These are phyloP conservation scores for silkworm (Bombyx mori) DNA, from an alignment of 1,140 invertebrate genomes.

Conservation along the genomic window DNA sequence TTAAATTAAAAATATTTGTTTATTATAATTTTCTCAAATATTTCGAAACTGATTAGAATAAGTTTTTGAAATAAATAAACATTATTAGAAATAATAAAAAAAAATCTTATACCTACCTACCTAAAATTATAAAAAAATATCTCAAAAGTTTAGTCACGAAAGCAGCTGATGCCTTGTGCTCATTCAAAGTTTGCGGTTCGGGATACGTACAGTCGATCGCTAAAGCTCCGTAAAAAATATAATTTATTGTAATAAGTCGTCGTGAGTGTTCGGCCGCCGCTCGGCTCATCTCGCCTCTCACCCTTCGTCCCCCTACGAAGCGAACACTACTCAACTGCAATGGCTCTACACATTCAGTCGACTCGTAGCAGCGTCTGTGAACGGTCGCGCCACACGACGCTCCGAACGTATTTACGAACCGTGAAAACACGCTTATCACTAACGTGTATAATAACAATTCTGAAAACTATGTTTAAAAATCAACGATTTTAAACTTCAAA, in stretches of 20 bases:
- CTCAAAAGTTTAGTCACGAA: conserved; percentile 7
- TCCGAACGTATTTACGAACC: conserved; percentile 40
- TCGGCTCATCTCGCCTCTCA: conserved; percentile 49
- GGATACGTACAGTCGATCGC: conserved; percentile 45
- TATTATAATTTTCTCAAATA: too few species aligned
- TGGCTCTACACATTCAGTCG: conserved; percentile 60
- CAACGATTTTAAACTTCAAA: neutral
- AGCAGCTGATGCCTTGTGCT: conserved; percentile 35
- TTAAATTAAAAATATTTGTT: too few species aligned
- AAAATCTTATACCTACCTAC: too few species aligned
- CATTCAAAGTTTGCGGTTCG: conserved; percentile 45
- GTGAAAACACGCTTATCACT: conserved; percentile 57
- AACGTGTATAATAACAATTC: conserved; percentile 39
- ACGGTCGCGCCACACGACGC: conserved; percentile 59
- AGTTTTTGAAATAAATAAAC: too few species aligned
- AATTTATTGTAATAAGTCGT: conserved; percentile 70
- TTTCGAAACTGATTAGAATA: too few species aligned
- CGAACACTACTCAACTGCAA: conserved; percentile 62
- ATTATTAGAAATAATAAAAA: too few species aligned
- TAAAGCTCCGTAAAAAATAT: conserved; percentile 63
- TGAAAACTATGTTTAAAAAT: conserved; percentile 18
- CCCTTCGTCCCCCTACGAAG: conserved; percentile 32
- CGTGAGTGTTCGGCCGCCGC: conserved; percentile 61
- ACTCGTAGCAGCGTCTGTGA: conserved; percentile 53
- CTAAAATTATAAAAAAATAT: too few species aligned